Base-by-base conservation (phyloP, 2,797 vertebrate genomes). In the Hippocampus kuda region DNA sequence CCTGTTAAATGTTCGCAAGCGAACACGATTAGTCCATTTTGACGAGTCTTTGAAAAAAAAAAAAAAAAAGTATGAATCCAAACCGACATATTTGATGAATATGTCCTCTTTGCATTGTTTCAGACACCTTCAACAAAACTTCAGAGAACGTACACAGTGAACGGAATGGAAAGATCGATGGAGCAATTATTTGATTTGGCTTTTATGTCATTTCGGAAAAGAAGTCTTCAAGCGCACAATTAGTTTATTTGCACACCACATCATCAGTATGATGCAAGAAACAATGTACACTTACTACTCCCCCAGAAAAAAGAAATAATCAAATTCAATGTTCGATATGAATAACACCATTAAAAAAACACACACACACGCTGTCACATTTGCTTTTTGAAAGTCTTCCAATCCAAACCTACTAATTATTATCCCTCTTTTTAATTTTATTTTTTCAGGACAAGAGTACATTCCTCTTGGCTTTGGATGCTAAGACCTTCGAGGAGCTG, bases 381-480 rank as follows among this genome's bases (percentile, higher is more conserved):
- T 59, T 30, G 11, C 15, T 24, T 54, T n/a, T 10, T 51, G 48
- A 18, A 18, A 26, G 59, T 38, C 59, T 18, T 30, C 59, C 34
- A 27, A 63, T 63, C 3, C 1, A 12, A 62, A 41, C 12, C 9
- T 11, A 3, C 10, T 22, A 41, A 20, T 41, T 11, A 44, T n/a
- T 42, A 13, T 63, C 4, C 1, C 5, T 6, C 12, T 63, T 18
- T 24, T n/a, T 2, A 12, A 42, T 12, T 5, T 72, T n/a, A n/a
- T 46, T 72, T 1, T 70, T 81, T 88, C 60, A 85, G 96, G 91
- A 93, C 71, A 91, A 84, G 81, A 92, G 85, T n/a, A 93, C 92
- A 13, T 98, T 98, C 80, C 91, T 99, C 56, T 88, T 98, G 49
- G 85, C 95, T 61, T 81, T 98, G 84, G 92, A 98, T 77, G 95